A percentile compares a stretch with the other conserved stretches of the same genome.
phyloP scores from a whole-genome alignment of 1,140 invertebrate species.

The Cyphomyrmex costatus region DNA sequence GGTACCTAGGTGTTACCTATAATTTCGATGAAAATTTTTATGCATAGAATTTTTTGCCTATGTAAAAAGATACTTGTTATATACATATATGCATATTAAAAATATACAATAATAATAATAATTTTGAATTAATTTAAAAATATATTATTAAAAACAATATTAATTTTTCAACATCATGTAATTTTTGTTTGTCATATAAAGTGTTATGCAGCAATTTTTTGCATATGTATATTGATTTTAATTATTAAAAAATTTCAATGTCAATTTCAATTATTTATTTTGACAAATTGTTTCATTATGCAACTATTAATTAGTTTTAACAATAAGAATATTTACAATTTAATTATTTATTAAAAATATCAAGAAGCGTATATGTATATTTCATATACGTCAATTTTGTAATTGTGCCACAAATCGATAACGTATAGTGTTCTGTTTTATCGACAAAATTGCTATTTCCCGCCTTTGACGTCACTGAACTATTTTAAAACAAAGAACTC shows the following conservation, averaged over 20 bases:
- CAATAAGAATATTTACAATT: not conserved
- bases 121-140: not conserved
- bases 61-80: not conserved
- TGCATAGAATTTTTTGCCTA: not conserved
- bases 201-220: not conserved
- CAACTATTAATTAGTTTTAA: not conserved
- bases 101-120: slow-evolving; percentile 15
- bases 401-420: slow-evolving; percentile 65
- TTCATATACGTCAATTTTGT: not conserved
- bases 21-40: slow-evolving; percentile 9
- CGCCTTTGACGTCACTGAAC: not conserved
- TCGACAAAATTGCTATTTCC: slow-evolving; percentile 63
- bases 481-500: not conserved
- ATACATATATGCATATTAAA: slow-evolving; percentile 6
- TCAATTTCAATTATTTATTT: not conserved
- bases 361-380: not conserved
- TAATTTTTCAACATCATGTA: not conserved
- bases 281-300: not conserved
- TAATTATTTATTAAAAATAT: not conserved
- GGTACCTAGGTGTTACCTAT: slow-evolving; percentile 49
- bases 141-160: not conserved
- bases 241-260: slow-evolving; percentile 1
- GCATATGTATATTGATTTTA: not conserved
- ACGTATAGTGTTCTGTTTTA: slow-evolving; percentile 71
- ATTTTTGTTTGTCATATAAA: not conserved